phyloP scores from a whole-genome alignment of 1,140 invertebrate species.

The Calliphora vicina region DNA sequence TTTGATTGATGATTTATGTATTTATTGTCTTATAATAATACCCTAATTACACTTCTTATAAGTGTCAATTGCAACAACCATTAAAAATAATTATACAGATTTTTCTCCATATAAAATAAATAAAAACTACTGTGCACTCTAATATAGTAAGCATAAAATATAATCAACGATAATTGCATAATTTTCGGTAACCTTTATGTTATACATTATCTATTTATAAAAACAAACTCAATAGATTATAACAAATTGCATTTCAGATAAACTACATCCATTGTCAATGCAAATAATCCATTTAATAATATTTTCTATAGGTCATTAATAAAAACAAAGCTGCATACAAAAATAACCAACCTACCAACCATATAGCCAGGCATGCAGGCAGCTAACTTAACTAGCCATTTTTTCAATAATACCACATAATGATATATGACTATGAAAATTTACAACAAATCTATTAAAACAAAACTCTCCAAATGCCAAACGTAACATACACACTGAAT shows the following conservation, averaged over 20 bases:
- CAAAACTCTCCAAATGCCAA: background rate
- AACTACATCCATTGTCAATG: conserved; percentile 28
- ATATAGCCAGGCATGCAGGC: too few relatives aligned
- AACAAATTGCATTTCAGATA: conserved; percentile 30
- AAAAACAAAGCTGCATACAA: background rate
- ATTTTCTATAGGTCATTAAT: conserved; percentile 31
- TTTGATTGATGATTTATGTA: too few relatives aligned
- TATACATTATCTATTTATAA: background rate
- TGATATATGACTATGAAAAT: conserved; percentile 25
- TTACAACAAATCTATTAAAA: conserved; percentile 35
- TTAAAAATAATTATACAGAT: too few relatives aligned
- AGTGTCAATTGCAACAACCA: too few relatives aligned
- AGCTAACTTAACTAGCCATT: background rate
- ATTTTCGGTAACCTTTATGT: background rate
- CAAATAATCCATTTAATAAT: conserved; percentile 28
- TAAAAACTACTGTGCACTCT: too few relatives aligned
- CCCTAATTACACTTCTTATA: too few relatives aligned
- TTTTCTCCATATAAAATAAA: too few relatives aligned
- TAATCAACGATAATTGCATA: background rate
- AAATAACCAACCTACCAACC: background rate
- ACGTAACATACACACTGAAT: background rate
- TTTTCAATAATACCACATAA: conserved; percentile 31
- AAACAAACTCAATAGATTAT: background rate
- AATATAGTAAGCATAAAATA: background rate
- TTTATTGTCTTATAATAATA: too few relatives aligned